Base-by-base conservation (phyloP, 23 tunicate genomes). In the Phallusia fumigata region DNA sequence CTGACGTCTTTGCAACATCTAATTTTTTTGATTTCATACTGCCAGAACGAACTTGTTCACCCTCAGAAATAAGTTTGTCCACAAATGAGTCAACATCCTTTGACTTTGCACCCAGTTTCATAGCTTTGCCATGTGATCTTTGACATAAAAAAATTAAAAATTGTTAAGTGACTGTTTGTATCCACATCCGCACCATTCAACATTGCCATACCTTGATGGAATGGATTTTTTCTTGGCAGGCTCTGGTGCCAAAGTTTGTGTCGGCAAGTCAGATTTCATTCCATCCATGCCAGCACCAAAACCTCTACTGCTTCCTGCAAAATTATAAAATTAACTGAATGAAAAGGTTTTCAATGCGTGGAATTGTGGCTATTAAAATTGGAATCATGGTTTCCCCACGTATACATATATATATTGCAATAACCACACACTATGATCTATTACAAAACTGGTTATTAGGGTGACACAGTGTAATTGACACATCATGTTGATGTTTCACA, bases 71-170 rank as follows among this genome's bases (percentile, higher is more conserved):
- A 40, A 96, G 82, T 69, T 96, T 86, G 40, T 96, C 96, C 44
- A 96, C 99, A 75, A 96, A 96, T 0, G 65, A 52, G 79, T 96
- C 99, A 32, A 91, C 86, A 47, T 92, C 93, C 47, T 92, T 91
- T 5, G 92, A 91, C 44, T 96, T 96, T 47, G 87, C 99, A 36
- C 92, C 92, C 26, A 96, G 88, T 73, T 91, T 92, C 96, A 96
- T 96, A n/a, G 92, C 96, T 26, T 90, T 90, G 36, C 96, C 96
- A 32, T 81, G 65, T 31, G 78, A 21, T 18, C 78, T 75, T 34
- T 28, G 13, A 58, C 47, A 40, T 40, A 3, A 3, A 40, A 40
- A 40, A 40, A 40, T 10, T 10, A 40, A 40, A 40, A 40, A 40
- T 3, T 40, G 10, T 40, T 3, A 10, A 40, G 5, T 40, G 15